Conservation (phyloP, 2,113 vertebrate species). For the Odocoileus hemionus region DNA sequence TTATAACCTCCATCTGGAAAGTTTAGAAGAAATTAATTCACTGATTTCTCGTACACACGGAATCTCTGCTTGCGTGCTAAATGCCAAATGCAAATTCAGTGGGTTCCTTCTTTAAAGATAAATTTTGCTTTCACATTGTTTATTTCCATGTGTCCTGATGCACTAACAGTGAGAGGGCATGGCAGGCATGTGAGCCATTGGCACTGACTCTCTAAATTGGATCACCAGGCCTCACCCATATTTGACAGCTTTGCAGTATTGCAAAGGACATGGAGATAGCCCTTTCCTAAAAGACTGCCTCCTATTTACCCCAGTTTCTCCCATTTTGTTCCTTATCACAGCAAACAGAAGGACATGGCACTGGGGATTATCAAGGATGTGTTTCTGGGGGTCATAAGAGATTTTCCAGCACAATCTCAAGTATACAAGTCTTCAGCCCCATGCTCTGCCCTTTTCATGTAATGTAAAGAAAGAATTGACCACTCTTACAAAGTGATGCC, state of each 20-base stretch:
- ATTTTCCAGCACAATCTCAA: neutral
- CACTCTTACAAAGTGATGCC: neutral
- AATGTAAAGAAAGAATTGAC: neutral
- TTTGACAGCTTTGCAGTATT: neutral
- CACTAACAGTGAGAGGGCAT: neutral
- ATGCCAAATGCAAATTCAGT: neutral
- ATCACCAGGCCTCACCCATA: neutral
- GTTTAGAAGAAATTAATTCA: neutral
- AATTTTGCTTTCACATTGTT: neutral
- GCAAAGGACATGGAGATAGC: neutral
- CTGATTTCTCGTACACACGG: neutral
- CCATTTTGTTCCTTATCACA: neutral
- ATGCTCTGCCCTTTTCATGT: neutral
- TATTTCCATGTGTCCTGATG: neutral
- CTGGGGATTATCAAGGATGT: neutral
- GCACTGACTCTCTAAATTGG: neutral
- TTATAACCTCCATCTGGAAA: neutral
- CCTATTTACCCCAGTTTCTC: neutral
- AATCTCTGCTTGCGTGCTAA: neutral
- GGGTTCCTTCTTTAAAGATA: neutral
- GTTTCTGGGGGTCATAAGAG: neutral
- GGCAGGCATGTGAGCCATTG: neutral
- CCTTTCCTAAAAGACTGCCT: neutral
- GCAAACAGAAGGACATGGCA: neutral
- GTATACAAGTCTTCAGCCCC: neutral